Conservation (phyloP, 2,113 vertebrate species). For the Geothlypis trichas region DNA sequence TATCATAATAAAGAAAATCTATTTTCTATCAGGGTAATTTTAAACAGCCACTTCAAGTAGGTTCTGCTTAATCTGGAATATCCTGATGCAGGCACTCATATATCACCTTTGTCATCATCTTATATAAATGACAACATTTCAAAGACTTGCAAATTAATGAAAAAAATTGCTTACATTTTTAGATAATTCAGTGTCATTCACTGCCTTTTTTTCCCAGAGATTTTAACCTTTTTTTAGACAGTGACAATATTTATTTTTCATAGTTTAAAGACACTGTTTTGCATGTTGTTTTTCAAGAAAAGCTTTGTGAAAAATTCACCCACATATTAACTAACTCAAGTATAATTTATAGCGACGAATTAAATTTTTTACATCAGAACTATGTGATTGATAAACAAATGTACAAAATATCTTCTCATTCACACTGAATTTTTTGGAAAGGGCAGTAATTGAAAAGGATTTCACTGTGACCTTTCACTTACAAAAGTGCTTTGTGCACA, state of each 20-base stretch:
- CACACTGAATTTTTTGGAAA: background rate
- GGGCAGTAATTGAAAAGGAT: background rate
- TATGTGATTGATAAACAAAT: background rate
- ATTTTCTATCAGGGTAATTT: background rate
- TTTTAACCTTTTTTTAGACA: background rate
- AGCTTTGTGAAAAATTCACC: background rate
- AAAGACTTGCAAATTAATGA: background rate
- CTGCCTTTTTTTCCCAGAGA: background rate
- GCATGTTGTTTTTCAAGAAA: background rate
- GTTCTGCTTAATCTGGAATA: background rate
- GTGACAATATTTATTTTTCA: background rate
- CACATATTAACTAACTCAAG: background rate
- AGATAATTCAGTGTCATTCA: background rate
- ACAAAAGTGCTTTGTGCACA: background rate
- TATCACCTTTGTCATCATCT: background rate
- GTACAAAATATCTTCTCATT: background rate
- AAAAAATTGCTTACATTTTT: background rate
- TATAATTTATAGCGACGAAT: background rate
- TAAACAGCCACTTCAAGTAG: background rate
- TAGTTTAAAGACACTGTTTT: background rate
- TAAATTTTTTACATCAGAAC: background rate
- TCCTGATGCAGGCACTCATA: background rate
- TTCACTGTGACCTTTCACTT: conserved; percentile 3
- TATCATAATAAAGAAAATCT: conserved; percentile 17
- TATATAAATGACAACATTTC: background rate